Base-by-base conservation (phyloP, 2,888 invertebrate genomes). In the Willowsia nigromaculata region DNA sequence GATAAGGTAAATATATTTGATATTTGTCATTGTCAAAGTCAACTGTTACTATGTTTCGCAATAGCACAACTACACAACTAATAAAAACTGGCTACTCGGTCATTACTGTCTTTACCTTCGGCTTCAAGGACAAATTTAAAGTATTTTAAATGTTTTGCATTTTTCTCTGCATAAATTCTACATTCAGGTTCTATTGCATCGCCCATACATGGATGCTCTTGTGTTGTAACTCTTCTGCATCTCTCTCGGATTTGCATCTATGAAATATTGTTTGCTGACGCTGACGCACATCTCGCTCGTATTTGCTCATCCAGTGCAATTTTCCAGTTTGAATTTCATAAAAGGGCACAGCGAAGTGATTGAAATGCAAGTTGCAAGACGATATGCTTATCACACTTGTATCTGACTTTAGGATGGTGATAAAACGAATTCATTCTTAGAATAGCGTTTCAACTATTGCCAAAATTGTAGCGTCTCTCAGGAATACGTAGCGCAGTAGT, bases 21-120 rank as follows among this genome's bases (percentile, higher is more conserved):
- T 82, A 65, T 47, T 65, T 82, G 81, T 81, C 81, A 81, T 27
- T 65, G 62, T 68, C 80, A 59, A 53, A 37, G 25, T 56, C 80
- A 37, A 22, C 25, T 82, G 40, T n/a, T 27, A 65, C 22, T 65
- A 0, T 53, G 47, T 33, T 30, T 30, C n/a, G 62, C 65, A 82
- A 47, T n/a, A 68, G 1, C 25, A 78, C 33, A 22, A 22, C 0
- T 71, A 6, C 27, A 18, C 25, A 71, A 37, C n/a, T 33, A 71
- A 71, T n/a, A 27, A 53, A 78, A 78, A 78, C 76, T 47, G n/a
- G 50, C 76, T 27, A 76, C 6, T 76, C 40, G 59, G 81, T 81
- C 81, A 81, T 81, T 81, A 27, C 30, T 47, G 82, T 30, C 65
- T 25, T 82, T 80, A 18, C 80, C 59, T 59, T 59, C 59, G 37